A percentile compares a stretch with the other conserved stretches of the same genome.
phyloP scores from a whole-genome alignment of 2,113 vertebrate genomes.

The Hippocampus mohnikei region DNA sequence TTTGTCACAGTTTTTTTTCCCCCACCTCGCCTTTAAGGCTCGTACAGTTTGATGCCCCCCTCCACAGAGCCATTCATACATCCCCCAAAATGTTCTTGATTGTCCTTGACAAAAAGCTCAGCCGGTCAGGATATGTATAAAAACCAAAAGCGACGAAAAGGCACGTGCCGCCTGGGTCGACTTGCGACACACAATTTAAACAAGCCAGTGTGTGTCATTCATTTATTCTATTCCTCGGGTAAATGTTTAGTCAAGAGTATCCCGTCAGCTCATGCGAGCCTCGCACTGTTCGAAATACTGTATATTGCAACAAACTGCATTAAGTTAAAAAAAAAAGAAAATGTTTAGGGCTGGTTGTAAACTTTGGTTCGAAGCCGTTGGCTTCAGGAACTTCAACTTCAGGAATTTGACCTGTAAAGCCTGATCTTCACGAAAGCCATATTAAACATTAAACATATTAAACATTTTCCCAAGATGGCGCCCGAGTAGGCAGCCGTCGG shows the following conservation, averaged over 20 bases:
- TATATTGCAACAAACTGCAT: background rate
- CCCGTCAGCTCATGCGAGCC: background rate
- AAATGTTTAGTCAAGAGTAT: constrained; percentile 33
- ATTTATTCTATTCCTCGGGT: constrained; percentile 15
- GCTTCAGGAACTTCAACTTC: constrained; percentile 3
- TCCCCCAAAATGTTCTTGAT: constrained; percentile 8
- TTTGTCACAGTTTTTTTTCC: constrained; percentile 19
- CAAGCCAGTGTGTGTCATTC: constrained; percentile 5
- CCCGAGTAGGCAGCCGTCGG: too few relatives aligned
- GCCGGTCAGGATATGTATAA: constrained; percentile 11
- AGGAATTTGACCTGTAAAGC: constrained; percentile 30
- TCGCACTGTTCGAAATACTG: background rate
- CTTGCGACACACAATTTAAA: background rate
- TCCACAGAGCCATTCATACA: constrained; percentile 17
- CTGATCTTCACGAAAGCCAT: constrained; percentile 26
- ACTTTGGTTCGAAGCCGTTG: background rate
- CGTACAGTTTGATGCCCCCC: constrained; percentile 26
- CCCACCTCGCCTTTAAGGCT: constrained; percentile 7
- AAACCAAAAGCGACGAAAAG: background rate
- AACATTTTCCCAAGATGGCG: too few relatives aligned
- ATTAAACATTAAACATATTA: too few relatives aligned
- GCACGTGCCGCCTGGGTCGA: background rate
- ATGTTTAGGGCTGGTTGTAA: background rate
- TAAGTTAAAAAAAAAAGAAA: too few relatives aligned
- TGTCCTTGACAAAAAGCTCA: constrained; percentile 11